Base-by-base conservation (phyloP, 2,797 vertebrate species). In the Lerista edwardsae region DNA sequence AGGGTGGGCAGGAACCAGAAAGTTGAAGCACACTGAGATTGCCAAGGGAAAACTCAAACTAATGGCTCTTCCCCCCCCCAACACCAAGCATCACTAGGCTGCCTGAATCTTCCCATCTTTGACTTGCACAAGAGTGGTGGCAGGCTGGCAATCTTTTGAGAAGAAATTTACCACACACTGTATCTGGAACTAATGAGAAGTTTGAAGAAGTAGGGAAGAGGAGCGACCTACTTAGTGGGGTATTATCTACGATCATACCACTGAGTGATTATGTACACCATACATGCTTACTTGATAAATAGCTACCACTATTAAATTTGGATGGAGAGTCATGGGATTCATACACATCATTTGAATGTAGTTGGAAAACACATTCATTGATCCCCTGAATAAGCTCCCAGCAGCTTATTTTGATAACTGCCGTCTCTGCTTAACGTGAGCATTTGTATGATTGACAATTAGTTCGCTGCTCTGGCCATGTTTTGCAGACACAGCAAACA, bases 401-500 rank as follows among this genome's bases (percentile, higher is more conserved):
- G 36, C 64, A 59, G 47, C 62, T 77, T 83, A 76, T 86, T 85
- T 80, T 68, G 64, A 81, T 81, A 69, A 51, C 36, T 36, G 74
- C 47, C 39, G 76, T 23, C 55, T 76, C 55, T 76, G 44, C 67
- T 80, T 68, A 81, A 81, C 72, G 69, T 39, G 39, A 71, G 55
- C 69, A 36, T 73, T 73, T 82, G 68, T 82, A 4, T 78, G 64
- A 86, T 55, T 78, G 74, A 86, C 80, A 82, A 77, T 82, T 82
- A 82, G 57, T 39, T 86, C 57, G 59, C 80, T 27, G 34, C 44
- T 77, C 69, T 72, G 41, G 68, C 75, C 75, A 78, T 73, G 47
- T 82, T 82, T 82, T 86, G 74, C 44, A 78, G 85, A 86, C 75
- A 82, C 65, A 78, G 85, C 80, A 78, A 78, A 75, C 68, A 86